A percentile compares a stretch with the other conserved stretches of the same genome.
Evolutionary conservation across 1,140 invertebrate species (phyloP).

Genomic region (Heliconius himera): DNA sequence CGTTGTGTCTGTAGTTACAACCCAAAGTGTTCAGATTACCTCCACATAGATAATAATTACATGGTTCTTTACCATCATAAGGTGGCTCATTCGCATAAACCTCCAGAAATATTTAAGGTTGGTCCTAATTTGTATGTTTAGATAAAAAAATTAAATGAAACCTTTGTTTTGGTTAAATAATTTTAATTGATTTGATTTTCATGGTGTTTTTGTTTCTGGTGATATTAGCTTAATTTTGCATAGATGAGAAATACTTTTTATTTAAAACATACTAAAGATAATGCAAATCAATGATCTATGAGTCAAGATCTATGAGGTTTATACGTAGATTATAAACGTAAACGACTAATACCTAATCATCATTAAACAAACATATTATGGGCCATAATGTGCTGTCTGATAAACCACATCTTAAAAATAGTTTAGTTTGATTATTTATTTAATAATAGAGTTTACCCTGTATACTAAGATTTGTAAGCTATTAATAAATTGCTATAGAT

Average conservation of each 20-base stretch:
- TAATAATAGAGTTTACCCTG: not conserved
- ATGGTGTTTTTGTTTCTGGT: too few species aligned
- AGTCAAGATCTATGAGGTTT: not conserved
- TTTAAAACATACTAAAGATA: not conserved
- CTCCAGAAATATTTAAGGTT: not conserved
- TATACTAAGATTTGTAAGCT: not conserved
- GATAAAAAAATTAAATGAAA: too few species aligned
- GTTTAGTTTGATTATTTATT: not conserved
- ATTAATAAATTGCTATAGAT: not conserved
- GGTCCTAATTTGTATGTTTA: not conserved
- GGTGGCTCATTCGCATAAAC: not conserved
- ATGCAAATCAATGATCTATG: too few species aligned
- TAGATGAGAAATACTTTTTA: too few species aligned
- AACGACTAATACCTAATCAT: not conserved
- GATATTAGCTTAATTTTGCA: too few species aligned
- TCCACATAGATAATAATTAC: conserved; percentile 40
- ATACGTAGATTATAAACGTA: not conserved
- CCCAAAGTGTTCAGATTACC: conserved; percentile 37
- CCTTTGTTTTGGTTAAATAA: not conserved
- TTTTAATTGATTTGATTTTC: too few species aligned
- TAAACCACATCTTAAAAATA: not conserved
- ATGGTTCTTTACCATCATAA: conserved; percentile 28
- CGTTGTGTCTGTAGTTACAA: conserved; percentile 42
- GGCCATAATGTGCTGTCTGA: not conserved
- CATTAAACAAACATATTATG: not conserved